Evolutionary conservation across 1,140 invertebrate species (phyloP).

Genomic region (Magallana ariakensis): DNA sequence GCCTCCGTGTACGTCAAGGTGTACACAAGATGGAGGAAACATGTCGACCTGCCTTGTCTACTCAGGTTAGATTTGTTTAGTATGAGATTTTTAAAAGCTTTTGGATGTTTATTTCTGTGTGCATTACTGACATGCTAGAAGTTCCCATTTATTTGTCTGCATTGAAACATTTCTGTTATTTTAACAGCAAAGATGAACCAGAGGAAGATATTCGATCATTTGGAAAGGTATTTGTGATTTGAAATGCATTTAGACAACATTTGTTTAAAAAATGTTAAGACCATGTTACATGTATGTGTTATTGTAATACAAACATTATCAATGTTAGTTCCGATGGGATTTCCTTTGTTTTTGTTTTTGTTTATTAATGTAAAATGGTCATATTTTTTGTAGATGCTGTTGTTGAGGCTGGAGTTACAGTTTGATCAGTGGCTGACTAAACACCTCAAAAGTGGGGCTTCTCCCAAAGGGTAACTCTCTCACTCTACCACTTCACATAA

Average conservation of each 20-base stretch:
- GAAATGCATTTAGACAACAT: background rate
- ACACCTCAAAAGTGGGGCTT: conserved; percentile 7
- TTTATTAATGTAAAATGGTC: background rate
- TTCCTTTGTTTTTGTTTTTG: too few relatives aligned
- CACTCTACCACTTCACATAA: too few relatives aligned
- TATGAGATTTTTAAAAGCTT: too few relatives aligned
- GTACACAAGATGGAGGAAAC: conserved; percentile 68
- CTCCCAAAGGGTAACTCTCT: conserved; percentile 3
- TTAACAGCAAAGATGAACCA: conserved; percentile 31
- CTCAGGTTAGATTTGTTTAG: conserved; percentile 60
- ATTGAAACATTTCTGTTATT: background rate
- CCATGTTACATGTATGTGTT: too few relatives aligned
- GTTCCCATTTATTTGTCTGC: too few relatives aligned
- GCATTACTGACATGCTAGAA: too few relatives aligned
- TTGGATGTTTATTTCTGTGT: too few relatives aligned
- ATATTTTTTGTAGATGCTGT: background rate
- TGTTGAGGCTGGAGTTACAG: conserved; percentile 69
- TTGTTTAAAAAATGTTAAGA: too few relatives aligned
- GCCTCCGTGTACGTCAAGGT: conserved; percentile 68
- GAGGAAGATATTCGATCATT: background rate
- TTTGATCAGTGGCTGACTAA: conserved; percentile 69
- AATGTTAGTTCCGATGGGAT: too few relatives aligned
- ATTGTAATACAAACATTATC: too few relatives aligned
- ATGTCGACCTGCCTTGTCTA: conserved; percentile 68
- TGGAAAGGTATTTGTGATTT: conserved; percentile 5